These are phyloP conservation scores for Perizoma flavofasciatum DNA, from an alignment of 2,888 invertebrate genomes.

Conservation along the genomic window DNA sequence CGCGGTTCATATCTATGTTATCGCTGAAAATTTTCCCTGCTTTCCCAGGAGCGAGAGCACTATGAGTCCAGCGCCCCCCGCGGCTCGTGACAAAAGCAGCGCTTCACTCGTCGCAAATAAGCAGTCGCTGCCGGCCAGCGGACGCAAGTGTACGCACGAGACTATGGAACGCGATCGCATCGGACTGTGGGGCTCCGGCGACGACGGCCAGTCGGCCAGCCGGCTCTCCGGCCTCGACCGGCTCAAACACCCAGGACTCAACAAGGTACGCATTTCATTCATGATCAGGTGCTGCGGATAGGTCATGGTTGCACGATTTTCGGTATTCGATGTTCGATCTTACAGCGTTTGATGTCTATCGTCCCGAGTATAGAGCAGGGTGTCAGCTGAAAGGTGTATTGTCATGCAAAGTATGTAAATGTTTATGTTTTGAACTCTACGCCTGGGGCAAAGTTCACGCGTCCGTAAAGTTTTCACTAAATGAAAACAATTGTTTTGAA, in stretches of 20 bases:
- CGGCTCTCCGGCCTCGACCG: conserved; percentile 87
- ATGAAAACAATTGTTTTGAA: conserved; percentile 28
- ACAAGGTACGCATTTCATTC: conserved; percentile 83
- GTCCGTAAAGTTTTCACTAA: conserved; percentile 57
- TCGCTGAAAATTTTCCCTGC: conserved; percentile 75
- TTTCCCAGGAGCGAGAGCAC: conserved; percentile 81
- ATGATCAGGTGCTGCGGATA: conserved; percentile 49
- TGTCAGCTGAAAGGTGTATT: conserved; percentile 32
- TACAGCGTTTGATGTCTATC: conserved; percentile 39
- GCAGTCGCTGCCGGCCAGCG: conserved; percentile 64
- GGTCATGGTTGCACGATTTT: conserved; percentile 61
- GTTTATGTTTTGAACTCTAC: conserved; percentile 57
- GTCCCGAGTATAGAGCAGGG: conserved; percentile 21
- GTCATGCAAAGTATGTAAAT: conserved; percentile 56
- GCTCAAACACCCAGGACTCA: conserved; percentile 86
- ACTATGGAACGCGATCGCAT: conserved; percentile 85
- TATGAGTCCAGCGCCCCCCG: conserved; percentile 76
- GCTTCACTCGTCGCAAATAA: conserved; percentile 51
- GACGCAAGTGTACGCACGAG: conserved; percentile 61
- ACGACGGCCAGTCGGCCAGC: conserved; percentile 82
- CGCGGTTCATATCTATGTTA: conserved; percentile 59
- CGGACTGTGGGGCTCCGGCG: conserved; percentile 85
- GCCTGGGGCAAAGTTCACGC: conserved; percentile 56
- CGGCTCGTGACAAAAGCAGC: conserved; percentile 69
- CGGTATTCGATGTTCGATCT: conserved; percentile 40